Conservation (phyloP, 2,888 invertebrate genomes). For the Eupithecia inturbata region DNA sequence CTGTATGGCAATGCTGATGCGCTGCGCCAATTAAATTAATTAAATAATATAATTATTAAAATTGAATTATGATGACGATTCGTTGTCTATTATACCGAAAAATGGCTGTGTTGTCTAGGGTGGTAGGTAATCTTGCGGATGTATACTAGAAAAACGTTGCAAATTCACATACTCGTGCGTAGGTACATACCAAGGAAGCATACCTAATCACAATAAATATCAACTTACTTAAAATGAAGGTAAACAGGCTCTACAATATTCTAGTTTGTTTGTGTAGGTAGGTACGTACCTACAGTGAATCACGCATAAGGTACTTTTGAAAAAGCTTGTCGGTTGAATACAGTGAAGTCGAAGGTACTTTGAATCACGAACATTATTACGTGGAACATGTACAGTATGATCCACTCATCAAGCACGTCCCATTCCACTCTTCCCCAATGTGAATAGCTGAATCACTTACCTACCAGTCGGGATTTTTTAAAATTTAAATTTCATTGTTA, state of each 20-base stretch:
- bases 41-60: too few species aligned
- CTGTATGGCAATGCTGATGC: too few species aligned
- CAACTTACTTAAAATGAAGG: not conserved
- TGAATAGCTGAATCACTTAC: too few species aligned
- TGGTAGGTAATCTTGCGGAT: not conserved
- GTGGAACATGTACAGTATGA: not conserved
- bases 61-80: too few species aligned
- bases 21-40: too few species aligned
- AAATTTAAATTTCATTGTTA: too few species aligned
- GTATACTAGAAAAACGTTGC: not conserved
- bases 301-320: not conserved
- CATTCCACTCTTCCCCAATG: too few species aligned
- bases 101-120: not conserved
- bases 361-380: not conserved
- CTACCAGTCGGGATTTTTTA: too few species aligned
- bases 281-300: not conserved
- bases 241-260: not conserved
- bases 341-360: not conserved
- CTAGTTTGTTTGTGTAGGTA: not conserved
- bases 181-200: not conserved
- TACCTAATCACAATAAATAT: not conserved
- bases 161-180: not conserved
- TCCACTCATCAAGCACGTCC: not conserved
- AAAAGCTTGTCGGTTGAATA: not conserved
- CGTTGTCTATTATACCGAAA: not conserved